Evolutionary conservation across 2,113 vertebrate genomes (phyloP).

Genomic region (Hymenochirus boettgeri): DNA sequence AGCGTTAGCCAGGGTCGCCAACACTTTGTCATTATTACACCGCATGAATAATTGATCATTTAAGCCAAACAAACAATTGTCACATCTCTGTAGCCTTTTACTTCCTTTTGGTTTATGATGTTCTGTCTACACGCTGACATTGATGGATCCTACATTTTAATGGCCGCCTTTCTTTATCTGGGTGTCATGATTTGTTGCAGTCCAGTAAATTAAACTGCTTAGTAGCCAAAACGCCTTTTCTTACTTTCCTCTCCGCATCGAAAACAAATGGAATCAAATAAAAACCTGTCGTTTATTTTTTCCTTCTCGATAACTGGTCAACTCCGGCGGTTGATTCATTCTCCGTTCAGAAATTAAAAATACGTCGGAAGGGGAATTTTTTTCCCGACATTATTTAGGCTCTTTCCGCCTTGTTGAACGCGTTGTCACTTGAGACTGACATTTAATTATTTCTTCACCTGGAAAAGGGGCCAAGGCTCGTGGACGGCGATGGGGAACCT

Average conservation of each 20-base stretch:
- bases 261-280: constrained; percentile 19
- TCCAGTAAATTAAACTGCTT: constrained; percentile 31
- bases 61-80: constrained; percentile 47
- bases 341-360: constrained; percentile 61
- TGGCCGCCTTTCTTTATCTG: constrained; percentile 15
- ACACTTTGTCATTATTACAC: constrained; percentile 47
- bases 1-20: constrained; percentile 45
- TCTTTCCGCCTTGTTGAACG: constrained; percentile 55
- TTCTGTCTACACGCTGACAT: constrained; percentile 30
- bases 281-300: no score
- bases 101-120: constrained; percentile 19
- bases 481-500: no score
- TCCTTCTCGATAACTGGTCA: no score
- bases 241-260: neutral
- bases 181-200: neutral
- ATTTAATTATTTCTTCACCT: constrained; percentile 57
- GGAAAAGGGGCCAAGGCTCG: constrained; percentile 43
- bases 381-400: constrained; percentile 51
- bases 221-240: constrained; percentile 30
- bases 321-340: constrained; percentile 46
- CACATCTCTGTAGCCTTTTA: constrained; percentile 16
- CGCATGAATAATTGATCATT: constrained; percentile 60
- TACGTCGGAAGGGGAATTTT: constrained; percentile 50
- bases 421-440: constrained; percentile 52
- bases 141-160: constrained; percentile 36